Conservation (phyloP, 2,113 vertebrate species). For the Herpailurus yagouaroundi region DNA sequence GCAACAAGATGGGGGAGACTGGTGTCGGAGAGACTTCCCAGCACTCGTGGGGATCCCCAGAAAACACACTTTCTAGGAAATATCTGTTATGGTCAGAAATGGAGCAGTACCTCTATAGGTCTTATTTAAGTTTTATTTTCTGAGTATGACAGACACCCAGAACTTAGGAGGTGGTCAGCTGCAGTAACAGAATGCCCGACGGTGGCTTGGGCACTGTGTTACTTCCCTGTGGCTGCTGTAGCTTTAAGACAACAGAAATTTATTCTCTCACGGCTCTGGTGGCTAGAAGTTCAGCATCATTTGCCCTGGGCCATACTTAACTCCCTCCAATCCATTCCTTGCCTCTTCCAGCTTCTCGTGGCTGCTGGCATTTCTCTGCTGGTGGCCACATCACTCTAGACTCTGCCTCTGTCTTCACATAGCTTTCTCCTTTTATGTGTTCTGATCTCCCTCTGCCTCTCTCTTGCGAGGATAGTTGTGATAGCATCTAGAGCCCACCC, state of each 20-base stretch:
- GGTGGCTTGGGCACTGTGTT: neutral
- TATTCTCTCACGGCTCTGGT: neutral
- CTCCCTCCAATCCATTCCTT: too few relatives aligned
- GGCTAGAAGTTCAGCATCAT: neutral
- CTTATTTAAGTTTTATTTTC: neutral
- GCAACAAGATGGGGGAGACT: fast-evolving
- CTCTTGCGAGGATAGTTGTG: neutral
- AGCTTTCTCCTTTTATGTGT: neutral
- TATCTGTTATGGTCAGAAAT: neutral
- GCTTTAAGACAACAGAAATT: neutral
- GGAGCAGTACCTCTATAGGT: neutral
- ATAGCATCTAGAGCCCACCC: neutral
- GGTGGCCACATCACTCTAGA: neutral
- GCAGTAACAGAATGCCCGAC: neutral
- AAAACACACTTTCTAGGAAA: neutral
- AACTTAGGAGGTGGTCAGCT: neutral
- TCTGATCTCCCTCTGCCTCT: neutral
- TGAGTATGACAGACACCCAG: neutral
- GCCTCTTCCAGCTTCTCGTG: neutral
- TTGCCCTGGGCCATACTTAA: neutral
- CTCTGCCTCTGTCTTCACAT: neutral
- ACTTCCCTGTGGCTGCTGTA: neutral
- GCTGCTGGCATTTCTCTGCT: neutral
- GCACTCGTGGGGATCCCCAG: neutral
- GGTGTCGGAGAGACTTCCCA: neutral